Percentiles rank a stretch among this genome's conserved stretches.
These are phyloP conservation scores for Acromyrmex charruanus DNA, from an alignment of 1,140 invertebrate genomes.

Conservation along the genomic window DNA sequence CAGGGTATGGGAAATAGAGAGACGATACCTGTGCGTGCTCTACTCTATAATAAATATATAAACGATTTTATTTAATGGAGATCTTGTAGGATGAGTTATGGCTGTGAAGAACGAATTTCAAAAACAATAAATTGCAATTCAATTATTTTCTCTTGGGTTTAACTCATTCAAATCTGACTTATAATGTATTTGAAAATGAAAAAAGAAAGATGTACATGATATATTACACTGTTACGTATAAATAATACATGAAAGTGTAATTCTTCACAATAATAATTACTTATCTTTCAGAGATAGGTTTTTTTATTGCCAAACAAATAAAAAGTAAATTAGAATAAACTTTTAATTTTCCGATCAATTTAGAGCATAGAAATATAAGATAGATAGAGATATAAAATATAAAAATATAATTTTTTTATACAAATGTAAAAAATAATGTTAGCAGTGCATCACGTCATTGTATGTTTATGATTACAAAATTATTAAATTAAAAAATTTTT, in stretches of 20 bases:
- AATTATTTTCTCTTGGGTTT: conserved; percentile 28
- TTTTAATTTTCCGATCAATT: background rate
- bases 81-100: conserved; percentile 31
- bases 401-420: background rate
- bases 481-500: background rate
- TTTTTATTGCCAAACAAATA: background rate
- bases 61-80: conserved; percentile 68
- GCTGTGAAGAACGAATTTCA: background rate
- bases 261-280: background rate
- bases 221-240: too few relatives aligned
- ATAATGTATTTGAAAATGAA: background rate
- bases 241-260: background rate
- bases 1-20: conserved; percentile 59
- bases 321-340: background rate
- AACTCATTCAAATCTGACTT: conserved; percentile 10
- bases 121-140: conserved; percentile 25
- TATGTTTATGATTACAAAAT: background rate
- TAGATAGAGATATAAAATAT: background rate
- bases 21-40: conserved; percentile 35
- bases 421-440: background rate
- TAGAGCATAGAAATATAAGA: background rate
- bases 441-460: background rate
- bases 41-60: conserved; percentile 65
- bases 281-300: background rate
- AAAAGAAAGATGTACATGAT: background rate